Conservation (phyloP, 2,888 invertebrate species). For the Scrobipalpa costella region DNA sequence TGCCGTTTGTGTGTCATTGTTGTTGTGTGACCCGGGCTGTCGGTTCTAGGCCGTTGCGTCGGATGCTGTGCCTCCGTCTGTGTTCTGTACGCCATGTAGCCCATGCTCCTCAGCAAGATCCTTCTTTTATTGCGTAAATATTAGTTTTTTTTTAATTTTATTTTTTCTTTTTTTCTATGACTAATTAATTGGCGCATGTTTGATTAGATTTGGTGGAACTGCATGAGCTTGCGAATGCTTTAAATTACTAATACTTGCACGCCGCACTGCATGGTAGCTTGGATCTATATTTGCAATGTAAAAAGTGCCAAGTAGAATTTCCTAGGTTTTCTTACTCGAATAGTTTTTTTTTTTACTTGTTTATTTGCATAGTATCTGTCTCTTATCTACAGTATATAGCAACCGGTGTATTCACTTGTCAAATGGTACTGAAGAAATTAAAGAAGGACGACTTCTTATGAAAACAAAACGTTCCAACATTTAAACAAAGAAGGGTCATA, state of each 20-base stretch:
- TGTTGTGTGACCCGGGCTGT: slow-evolving; percentile 44
- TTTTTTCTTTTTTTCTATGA: slow-evolving; percentile 33
- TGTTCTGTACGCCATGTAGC: slow-evolving; percentile 76
- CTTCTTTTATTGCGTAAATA: slow-evolving; percentile 79
- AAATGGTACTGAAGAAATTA: too few relatives aligned
- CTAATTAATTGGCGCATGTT: background rate
- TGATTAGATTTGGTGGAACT: background rate
- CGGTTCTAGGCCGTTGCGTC: slow-evolving; percentile 66
- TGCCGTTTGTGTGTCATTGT: too few relatives aligned
- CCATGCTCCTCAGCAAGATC: slow-evolving; percentile 64
- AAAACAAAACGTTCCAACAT: background rate
- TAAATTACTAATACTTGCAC: background rate
- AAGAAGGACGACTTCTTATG: too few relatives aligned
- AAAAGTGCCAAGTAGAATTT: too few relatives aligned
- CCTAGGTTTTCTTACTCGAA: too few relatives aligned
- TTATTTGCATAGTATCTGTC: too few relatives aligned
- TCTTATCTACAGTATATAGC: too few relatives aligned
- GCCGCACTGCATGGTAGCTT: background rate
- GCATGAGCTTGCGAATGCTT: background rate
- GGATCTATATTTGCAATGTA: background rate
- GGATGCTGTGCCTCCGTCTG: slow-evolving; percentile 70
- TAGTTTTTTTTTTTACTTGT: too few relatives aligned
- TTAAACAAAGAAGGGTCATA: background rate
- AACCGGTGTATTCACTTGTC: too few relatives aligned
- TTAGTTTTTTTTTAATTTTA: slow-evolving; percentile 51